Percentiles rank a stretch among this genome's conserved stretches.
Evolutionary conservation across 2,888 invertebrate genomes (phyloP).

Genomic region (Hemithea aestivaria): DNA sequence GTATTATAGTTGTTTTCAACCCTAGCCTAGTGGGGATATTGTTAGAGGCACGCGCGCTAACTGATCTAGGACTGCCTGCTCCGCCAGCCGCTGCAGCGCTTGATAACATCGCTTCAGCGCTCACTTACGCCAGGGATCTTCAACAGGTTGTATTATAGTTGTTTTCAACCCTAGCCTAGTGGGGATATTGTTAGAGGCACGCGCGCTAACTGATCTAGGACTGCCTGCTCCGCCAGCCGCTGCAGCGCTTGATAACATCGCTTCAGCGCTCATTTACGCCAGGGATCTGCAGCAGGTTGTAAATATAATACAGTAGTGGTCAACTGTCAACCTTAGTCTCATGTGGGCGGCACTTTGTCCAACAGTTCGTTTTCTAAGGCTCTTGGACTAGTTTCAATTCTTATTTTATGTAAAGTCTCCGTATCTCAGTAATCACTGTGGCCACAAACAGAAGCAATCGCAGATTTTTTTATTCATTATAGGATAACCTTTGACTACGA

Average conservation of each 20-base stretch:
- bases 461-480: too few relatives aligned
- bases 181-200: constrained; percentile 91
- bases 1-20: constrained; percentile 51
- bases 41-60: constrained; percentile 92
- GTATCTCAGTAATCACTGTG: too few relatives aligned
- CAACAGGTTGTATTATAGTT: constrained; percentile 83
- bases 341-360: too few relatives aligned
- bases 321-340: too few relatives aligned
- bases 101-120: constrained; percentile 86
- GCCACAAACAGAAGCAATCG: too few relatives aligned
- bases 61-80: constrained; percentile 90
- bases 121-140: constrained; percentile 90
- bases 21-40: constrained; percentile 88
- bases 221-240: constrained; percentile 74
- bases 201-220: constrained; percentile 90
- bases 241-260: constrained; percentile 77
- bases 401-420: too few relatives aligned
- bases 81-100: constrained; percentile 82
- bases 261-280: constrained; percentile 74
- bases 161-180: constrained; percentile 83
- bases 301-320: too few relatives aligned
- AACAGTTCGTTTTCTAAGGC: too few relatives aligned
- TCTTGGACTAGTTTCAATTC: too few relatives aligned
- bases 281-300: too few relatives aligned
- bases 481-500: too few relatives aligned